Evolutionary conservation across 2,113 vertebrate genomes (phyloP), one percentile per base, ranked within the genome.

Genomic region (Cygnus atratus): DNA sequence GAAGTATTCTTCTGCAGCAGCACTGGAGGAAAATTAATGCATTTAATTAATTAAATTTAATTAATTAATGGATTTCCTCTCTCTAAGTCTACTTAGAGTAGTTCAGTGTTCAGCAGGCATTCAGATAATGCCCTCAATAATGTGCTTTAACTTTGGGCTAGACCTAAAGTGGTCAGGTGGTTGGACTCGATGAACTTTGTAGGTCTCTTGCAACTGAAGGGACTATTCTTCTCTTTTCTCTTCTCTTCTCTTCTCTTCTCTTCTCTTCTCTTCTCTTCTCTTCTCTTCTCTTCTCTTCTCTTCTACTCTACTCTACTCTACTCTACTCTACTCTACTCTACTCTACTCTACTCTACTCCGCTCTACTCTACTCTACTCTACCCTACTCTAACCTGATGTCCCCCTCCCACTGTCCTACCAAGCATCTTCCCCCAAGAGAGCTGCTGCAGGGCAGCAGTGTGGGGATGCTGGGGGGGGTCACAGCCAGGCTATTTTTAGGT

Each of bases 381-480:
- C 22, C 4, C 22, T 13, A 24, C 22, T 58, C 57, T 59, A 59
- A 22, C 13, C 21, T 22, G 58, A 59, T n/a, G 33, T 13, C 8
- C n/a, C 25, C 90, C 28, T 35, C 10, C 35, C 57, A 29, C 50
- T 65, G 35, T 29, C 55, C 14, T 43, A 54, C 13, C 29, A 10
- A 29, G 33, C 6, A 17, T 41, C 39, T 62, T 48, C 16, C 46
- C 57, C n/a, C 77, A 74, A 5, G 29, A 61, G 39, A 75, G 33
- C 26, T 76, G n/a, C 84, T 43, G 21, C 0, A 2, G 16, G 39
- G 26, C 57, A 43, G 70, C 0, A 0, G 29, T 44, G n/a, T 0
- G 2, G 35, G 62, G 48, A 24, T 61, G 52, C 37, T 2, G 6
- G 44, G 31, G 39, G 37, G 9, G 55, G 39, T 16, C 65, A n/a